These are phyloP conservation scores for Drosophila lacertosa DNA, from an alignment of 1,140 invertebrate species.

Conservation along the genomic window DNA sequence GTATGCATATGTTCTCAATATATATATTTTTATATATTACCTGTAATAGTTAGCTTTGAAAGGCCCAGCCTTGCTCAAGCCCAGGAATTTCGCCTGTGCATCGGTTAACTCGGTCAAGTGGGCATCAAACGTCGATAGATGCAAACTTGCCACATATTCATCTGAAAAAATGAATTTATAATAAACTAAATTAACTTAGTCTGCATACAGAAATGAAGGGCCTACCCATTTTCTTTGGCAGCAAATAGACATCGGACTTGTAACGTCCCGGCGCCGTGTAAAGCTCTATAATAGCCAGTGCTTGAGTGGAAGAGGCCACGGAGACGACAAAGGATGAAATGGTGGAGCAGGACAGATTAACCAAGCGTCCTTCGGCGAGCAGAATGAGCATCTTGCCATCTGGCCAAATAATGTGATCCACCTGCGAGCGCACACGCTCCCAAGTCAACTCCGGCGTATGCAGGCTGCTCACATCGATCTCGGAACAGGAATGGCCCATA, in stretches of 20 bases:
- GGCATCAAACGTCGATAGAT: constrained; percentile 97
- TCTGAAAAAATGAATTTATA: constrained; percentile 27
- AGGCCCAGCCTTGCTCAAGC: constrained; percentile 97
- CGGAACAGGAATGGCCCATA: constrained; percentile 99
- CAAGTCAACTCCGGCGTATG: constrained; percentile 97
- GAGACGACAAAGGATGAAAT: constrained; percentile 98
- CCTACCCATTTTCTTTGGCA: constrained; percentile 98
- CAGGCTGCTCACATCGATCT: constrained; percentile 98
- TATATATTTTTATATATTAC: constrained; percentile 85
- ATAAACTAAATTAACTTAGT: neutral
- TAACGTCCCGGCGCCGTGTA: constrained; percentile 96
- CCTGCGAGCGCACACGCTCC: constrained; percentile 98
- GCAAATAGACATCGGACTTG: constrained; percentile 97
- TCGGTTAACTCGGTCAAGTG: constrained; percentile 97
- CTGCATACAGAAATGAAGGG: constrained; percentile 24
- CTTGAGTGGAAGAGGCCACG: constrained; percentile 97
- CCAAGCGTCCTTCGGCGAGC: constrained; percentile 96
- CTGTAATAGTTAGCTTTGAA: constrained; percentile 99
- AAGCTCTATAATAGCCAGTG: constrained; percentile 96
- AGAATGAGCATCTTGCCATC: constrained; percentile 96
- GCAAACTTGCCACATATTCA: constrained; percentile 86
- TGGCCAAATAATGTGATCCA: constrained; percentile 98
- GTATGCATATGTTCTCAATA: neutral
- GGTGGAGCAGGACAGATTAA: constrained; percentile 98
- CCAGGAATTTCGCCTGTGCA: constrained; percentile 98